Percentiles rank a stretch among this genome's conserved stretches.
Evolutionary conservation across 2,113 vertebrate species (phyloP).

Genomic region (Lepidothrix coronata): DNA sequence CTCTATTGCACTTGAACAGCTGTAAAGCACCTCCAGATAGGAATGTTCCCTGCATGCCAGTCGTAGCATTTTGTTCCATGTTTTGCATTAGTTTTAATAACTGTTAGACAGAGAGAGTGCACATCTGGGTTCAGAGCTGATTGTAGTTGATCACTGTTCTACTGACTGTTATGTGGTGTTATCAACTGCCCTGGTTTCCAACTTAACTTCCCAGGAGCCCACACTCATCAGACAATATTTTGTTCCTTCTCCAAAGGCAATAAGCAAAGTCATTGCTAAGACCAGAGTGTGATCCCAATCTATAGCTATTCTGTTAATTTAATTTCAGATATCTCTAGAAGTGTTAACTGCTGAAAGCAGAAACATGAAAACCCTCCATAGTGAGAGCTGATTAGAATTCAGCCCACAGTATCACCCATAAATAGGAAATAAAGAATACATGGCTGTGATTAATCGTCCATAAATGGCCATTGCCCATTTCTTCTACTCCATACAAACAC

Average conservation of each 20-base stretch:
- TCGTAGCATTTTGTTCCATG: not conserved
- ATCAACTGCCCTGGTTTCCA: not conserved
- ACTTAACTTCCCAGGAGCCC: not conserved
- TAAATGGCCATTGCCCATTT: conserved; percentile 33
- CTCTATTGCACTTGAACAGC: not conserved
- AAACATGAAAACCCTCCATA: not conserved
- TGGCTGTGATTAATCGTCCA: conserved; percentile 49
- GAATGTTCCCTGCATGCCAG: not conserved
- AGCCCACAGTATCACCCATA: conserved; percentile 27
- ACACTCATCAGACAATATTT: not conserved
- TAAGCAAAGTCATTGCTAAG: not conserved
- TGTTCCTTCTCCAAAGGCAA: not conserved
- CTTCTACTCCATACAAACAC: not conserved
- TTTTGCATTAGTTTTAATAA: not conserved
- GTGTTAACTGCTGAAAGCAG: conserved; percentile 38
- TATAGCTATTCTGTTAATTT: not conserved
- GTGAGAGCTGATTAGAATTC: conserved; percentile 62
- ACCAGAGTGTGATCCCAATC: not conserved
- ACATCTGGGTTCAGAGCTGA: not conserved
- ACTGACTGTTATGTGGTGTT: not conserved
- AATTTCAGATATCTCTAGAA: not conserved
- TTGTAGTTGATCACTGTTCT: not conserved
- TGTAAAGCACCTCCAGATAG: not conserved
- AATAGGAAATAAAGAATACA: conserved; percentile 63
- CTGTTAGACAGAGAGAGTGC: not conserved